Percentiles rank a stretch among this genome's conserved stretches.
phyloP scores from a whole-genome alignment of 2,113 vertebrate species.

The Notechis scutatus region DNA sequence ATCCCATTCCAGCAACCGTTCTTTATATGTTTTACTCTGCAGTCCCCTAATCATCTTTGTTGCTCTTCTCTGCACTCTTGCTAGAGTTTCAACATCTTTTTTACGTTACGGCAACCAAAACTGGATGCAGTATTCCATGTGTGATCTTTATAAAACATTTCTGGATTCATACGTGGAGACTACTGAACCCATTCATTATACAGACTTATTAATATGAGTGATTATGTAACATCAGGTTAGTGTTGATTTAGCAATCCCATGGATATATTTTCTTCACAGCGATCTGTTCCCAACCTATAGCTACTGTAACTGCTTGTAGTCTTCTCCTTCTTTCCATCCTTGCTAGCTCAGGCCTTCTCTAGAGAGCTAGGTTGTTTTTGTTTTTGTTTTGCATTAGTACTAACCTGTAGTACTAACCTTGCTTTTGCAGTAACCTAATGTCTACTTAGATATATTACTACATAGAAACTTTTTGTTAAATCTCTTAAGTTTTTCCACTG shows the following conservation, averaged over 20 bases:
- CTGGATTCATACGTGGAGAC: not conserved
- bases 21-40: not conserved
- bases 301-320: not conserved
- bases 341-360: not conserved
- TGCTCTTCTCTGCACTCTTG: not conserved
- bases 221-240: not conserved
- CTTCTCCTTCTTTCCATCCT: not conserved
- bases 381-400: not conserved
- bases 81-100: not conserved
- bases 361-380: not conserved
- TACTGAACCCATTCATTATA: not conserved
- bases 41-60: not conserved
- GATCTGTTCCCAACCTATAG: not conserved
- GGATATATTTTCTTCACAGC: not conserved
- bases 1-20: not conserved
- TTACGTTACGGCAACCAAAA: not conserved
- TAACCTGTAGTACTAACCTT: not conserved
- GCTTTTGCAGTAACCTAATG: not conserved
- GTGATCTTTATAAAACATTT: not conserved
- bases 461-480: slow-evolving; percentile 1
- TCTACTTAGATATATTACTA: slow-evolving; percentile 23
- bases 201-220: not conserved
- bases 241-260: not conserved
- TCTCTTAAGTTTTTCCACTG: slow-evolving; percentile 10
- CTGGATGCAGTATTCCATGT: not conserved